Percentiles rank a stretch among this genome's conserved stretches.
These are phyloP conservation scores for Antrozous pallidus DNA, from an alignment of 2,797 vertebrate genomes.

Conservation along the genomic window DNA sequence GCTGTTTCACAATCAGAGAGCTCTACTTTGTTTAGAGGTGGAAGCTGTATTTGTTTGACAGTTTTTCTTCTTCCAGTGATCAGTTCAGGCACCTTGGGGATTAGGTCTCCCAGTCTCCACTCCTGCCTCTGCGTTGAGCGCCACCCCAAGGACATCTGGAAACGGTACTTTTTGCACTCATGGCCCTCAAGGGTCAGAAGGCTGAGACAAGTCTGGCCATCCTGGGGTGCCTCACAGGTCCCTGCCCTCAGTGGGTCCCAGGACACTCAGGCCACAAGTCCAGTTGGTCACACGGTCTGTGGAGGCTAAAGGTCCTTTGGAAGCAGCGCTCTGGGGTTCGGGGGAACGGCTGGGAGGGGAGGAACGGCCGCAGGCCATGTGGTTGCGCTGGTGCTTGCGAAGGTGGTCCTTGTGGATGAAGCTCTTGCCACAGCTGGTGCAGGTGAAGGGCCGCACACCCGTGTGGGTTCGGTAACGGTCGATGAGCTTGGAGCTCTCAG, in stretches of 20 bases:
- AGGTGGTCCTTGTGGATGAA: slow-evolving; percentile 86
- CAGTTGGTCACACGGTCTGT: slow-evolving; percentile 72
- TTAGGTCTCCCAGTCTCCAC: not conserved
- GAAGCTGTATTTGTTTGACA: not conserved
- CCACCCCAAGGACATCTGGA: not conserved
- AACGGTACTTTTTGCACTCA: not conserved
- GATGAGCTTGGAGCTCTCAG: slow-evolving; percentile 85
- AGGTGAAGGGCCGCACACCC: slow-evolving; percentile 83
- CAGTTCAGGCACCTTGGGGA: not conserved
- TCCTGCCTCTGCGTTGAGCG: not conserved
- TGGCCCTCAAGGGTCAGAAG: not conserved
- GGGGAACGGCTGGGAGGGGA: slow-evolving; percentile 48
- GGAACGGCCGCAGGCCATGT: slow-evolving; percentile 66
- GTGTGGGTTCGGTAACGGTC: slow-evolving; percentile 86
- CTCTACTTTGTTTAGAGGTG: slow-evolving; percentile 33
- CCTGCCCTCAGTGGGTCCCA: slow-evolving; percentile 63
- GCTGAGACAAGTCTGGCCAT: not conserved
- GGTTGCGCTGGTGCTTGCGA: slow-evolving; percentile 85
- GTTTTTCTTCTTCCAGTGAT: slow-evolving; percentile 12
- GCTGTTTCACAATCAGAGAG: slow-evolving; percentile 52
- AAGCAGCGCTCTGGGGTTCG: slow-evolving; percentile 62
- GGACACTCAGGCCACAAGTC: slow-evolving; percentile 71
- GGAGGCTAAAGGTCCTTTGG: slow-evolving; percentile 69
- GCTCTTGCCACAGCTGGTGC: slow-evolving; percentile 83
- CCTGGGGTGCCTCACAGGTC: slow-evolving; percentile 51